These are phyloP conservation scores for Hucho hucho DNA, from an alignment of 2,113 vertebrate genomes.

Conservation along the genomic window DNA sequence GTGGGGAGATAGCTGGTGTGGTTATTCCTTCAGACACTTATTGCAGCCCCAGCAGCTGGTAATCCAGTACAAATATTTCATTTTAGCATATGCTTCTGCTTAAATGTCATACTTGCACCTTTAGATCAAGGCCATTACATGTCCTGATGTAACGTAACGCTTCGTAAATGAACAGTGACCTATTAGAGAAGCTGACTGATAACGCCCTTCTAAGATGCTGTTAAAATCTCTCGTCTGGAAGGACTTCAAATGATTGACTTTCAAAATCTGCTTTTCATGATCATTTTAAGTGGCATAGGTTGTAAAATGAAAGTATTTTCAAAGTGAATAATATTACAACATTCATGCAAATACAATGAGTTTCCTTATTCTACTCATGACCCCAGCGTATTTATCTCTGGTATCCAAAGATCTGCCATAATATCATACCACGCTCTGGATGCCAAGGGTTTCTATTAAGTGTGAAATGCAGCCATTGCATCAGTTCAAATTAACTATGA, in stretches of 20 bases:
- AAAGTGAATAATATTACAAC: conserved; percentile 4
- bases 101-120: conserved; percentile 22
- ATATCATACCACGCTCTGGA: background rate
- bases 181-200: conserved; percentile 34
- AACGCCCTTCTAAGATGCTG: conserved; percentile 17
- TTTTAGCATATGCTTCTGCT: conserved; percentile 33
- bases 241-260: conserved; percentile 10
- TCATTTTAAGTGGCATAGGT: background rate
- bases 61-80: conserved; percentile 26
- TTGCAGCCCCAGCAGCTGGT: conserved; percentile 32
- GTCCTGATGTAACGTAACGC: conserved; percentile 28
- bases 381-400: background rate
- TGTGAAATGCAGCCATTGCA: background rate
- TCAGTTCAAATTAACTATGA: background rate
- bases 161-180: conserved; percentile 39
- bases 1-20: conserved; percentile 34
- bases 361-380: background rate
- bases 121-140: conserved; percentile 24
- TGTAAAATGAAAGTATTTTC: conserved; percentile 11
- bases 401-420: background rate
- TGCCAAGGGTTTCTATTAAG: background rate
- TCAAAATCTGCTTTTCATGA: conserved; percentile 24
- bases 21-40: conserved; percentile 23
- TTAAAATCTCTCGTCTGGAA: conserved; percentile 15
- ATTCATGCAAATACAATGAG: conserved; percentile 8